Base-by-base conservation (phyloP, 2,113 vertebrate species). In the Gambusia holbrooki region DNA sequence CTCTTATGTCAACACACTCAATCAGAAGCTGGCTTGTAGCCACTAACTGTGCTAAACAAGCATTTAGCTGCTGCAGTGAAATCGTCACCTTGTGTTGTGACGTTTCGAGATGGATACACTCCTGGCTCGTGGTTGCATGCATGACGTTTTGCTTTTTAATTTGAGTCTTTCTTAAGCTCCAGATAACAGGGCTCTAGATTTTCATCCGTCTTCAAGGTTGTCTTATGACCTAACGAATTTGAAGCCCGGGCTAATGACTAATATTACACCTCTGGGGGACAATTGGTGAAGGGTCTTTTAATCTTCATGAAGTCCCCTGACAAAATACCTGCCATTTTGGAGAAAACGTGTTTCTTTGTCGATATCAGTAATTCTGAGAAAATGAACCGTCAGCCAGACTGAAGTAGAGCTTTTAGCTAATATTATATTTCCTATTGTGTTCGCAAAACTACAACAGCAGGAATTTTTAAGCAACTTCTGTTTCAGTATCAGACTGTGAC, bases 1-100 rank as follows among this genome's bases (percentile, higher is more conserved):
- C 62, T 62, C 11, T 64, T 76, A 65, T 87, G 89, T 91, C 89
- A 89, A 87, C 87, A 86, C 82, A n/a, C 84, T 71, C 74, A 75
- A 71, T 82, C 74, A 72, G 73, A 77, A 73, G 3, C 83, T 89
- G 85, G 85, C 81, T 42, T 10, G 35, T 13, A 12, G 84, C 85
- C 88, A 84, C 77, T 58, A 63, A 68, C 60, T 75, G 74, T 42
- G 73, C 83, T 80, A 70, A 88, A 83, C 65, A 74, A 84, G 79
- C 75, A 67, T 71, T 69, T 40, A 72, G 66, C 67, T 14, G 29
- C 19, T 33, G 66, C 67, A 64, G 85, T 69, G 76, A 82, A 84
- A 87, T 85, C 66, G 68, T 81, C 71, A 68, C 32, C 12, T 77
- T 28, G 29, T 66, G 17, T 76, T 45, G 66, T 77, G 81, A 75